phyloP scores from a whole-genome alignment of 2,888 invertebrate genomes.

The Plebejus anna region DNA sequence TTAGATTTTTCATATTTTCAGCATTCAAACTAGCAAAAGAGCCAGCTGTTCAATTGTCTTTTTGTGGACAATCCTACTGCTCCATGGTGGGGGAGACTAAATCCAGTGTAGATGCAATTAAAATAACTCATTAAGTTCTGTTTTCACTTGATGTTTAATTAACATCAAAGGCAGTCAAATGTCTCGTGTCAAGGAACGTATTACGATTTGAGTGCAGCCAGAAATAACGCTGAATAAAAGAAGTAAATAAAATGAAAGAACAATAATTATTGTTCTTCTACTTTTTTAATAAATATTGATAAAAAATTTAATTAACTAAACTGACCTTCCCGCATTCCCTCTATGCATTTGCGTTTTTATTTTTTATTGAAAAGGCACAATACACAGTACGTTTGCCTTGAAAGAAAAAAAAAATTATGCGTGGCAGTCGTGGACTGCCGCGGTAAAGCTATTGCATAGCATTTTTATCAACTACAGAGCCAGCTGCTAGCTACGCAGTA shows the following conservation, averaged over 20 bases:
- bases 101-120: constrained; percentile 32
- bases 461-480: no score
- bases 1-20: not conserved
- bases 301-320: no score
- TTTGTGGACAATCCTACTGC: not conserved
- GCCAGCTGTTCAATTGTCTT: not conserved
- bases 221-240: constrained; percentile 32
- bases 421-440: no score
- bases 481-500: no score
- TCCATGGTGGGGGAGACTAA: constrained; percentile 3
- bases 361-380: no score
- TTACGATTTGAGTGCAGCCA: constrained; percentile 42
- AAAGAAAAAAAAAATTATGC: no score
- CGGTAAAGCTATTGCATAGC: no score
- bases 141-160: constrained; percentile 50
- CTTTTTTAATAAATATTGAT: not conserved
- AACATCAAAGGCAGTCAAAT: constrained; percentile 61
- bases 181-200: constrained; percentile 50
- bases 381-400: no score
- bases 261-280: not conserved
- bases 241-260: constrained; percentile 4
- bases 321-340: no score
- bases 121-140: constrained; percentile 43
- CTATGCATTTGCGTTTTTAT: no score
- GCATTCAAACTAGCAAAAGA: not conserved